Base-by-base conservation (phyloP, 2,797 vertebrate genomes). In the Protonibea diacanthus region DNA sequence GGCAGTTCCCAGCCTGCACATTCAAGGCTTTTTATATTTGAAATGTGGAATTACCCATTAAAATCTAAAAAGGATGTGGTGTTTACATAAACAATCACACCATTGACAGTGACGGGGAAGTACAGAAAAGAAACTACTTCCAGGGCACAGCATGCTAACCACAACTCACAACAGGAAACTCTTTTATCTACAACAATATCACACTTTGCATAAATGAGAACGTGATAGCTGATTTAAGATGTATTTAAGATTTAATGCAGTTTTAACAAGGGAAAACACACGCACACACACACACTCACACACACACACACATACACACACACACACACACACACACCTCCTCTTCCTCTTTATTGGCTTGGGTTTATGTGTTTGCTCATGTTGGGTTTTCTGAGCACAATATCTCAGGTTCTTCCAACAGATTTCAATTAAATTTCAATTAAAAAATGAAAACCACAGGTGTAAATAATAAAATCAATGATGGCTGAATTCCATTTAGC, bases 141-240 rank as follows among this genome's bases (percentile, higher is more conserved):
- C 11, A 44, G 17, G 5, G 27, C n/a, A 55, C 21, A 61, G 33
- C 14, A 58, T 29, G 61, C n/a, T 13, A 20, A 62, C 40, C 55
- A 29, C 18, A 33, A 52, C 21, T 59, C 14, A 29, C 2, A 45
- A 74, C 47, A 65, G 42, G 61, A 63, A 74, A 72, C 44, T 49
- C 21, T 1, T 53, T 10, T 25, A 23, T 55, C 12, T 38, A 38
- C 20, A 51, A 42, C 17, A 47, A 2, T n/a, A 18, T 66, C 27
- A 5, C 11, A 53, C 25, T 51, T 57, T n/a, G 21, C 20, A 9
- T 17, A 21, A 53, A 74, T 56, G 52, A 14, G 1, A 27, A 21
- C 1, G 12, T 33, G 21, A 55, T 44, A 42, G 40, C 12, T n/a
- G 12, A 3, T 63, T 55, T 3, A 23, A 44, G 12, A n/a, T 23